These are phyloP conservation scores for Bemisia tabaci DNA, from an alignment of 1,140 invertebrate species.

Conservation along the genomic window DNA sequence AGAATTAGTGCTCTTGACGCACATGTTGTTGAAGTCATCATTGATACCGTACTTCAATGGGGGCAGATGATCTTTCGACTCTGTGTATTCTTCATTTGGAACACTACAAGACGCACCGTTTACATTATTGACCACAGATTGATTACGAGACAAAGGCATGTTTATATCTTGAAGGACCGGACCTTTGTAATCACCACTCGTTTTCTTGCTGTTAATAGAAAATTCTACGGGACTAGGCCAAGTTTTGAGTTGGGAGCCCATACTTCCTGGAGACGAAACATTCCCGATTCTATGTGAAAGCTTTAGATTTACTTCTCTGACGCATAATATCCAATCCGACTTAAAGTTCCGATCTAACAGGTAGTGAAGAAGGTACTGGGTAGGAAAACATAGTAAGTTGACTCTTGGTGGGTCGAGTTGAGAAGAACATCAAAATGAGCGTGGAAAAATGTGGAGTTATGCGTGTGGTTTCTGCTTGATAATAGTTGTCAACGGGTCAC, in stretches of 20 bases:
- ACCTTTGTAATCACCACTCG: background rate
- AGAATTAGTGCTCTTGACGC: slow-evolving; percentile 7
- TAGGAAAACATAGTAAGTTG: too few species aligned
- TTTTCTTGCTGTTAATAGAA: background rate
- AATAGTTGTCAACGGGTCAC: too few species aligned
- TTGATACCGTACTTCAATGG: slow-evolving; percentile 11
- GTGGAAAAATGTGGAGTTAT: too few species aligned
- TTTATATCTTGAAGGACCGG: slow-evolving; percentile 12
- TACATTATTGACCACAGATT: slow-evolving; percentile 14
- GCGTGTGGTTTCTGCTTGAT: too few species aligned
- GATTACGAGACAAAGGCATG: slow-evolving; percentile 14
- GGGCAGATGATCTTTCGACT: slow-evolving; percentile 14
- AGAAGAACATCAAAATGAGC: too few species aligned
- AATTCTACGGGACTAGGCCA: background rate
- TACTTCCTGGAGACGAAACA: background rate
- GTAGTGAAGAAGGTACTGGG: background rate
- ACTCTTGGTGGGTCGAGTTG: too few species aligned
- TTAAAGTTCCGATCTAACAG: background rate
- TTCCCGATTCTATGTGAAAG: background rate
- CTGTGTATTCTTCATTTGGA: slow-evolving; percentile 12
- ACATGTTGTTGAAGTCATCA: slow-evolving; percentile 7
- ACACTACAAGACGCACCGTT: slow-evolving; percentile 15
- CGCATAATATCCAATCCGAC: background rate
- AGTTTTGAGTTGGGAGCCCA: background rate
- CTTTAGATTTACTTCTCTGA: background rate